A percentile compares a stretch with the other conserved stretches of the same genome.
Evolutionary conservation across 92 coral and sea anemone genomes (phyloP).

Genomic region (Umimayanthus chanpuru): DNA sequence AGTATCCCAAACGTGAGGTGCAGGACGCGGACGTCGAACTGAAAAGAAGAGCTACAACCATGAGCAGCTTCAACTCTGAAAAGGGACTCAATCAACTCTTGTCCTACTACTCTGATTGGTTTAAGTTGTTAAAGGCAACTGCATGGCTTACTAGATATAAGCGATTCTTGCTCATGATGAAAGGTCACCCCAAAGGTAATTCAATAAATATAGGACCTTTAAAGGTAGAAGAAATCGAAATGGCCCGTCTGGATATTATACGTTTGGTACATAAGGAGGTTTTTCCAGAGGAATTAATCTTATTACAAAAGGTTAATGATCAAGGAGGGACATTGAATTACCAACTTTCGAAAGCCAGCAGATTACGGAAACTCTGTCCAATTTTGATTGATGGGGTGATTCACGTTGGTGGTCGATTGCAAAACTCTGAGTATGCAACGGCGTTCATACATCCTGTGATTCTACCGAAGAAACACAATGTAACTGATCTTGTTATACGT

Average conservation of each 20-base stretch:
- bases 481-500: no score
- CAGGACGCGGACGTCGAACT: background rate
- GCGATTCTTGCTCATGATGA: background rate
- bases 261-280: background rate
- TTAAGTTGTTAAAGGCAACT: conserved; percentile 3
- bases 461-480: no score
- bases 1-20: no score
- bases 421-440: conserved; percentile 11
- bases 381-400: conserved; percentile 26
- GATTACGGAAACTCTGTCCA: background rate
- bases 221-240: background rate
- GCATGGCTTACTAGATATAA: conserved; percentile 42
- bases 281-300: background rate
- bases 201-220: background rate
- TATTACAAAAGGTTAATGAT: background rate
- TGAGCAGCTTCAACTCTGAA: no score
- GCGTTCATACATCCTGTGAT: conserved; percentile 19
- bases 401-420: conserved; percentile 36
- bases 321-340: no score
- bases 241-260: background rate
- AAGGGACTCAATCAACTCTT: conserved; percentile 1
- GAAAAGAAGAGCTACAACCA: background rate
- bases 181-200: background rate
- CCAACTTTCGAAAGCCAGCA: background rate
- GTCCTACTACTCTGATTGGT: conserved; percentile 18